Evolutionary conservation across 2,888 invertebrate species (phyloP).

Genomic region (Patella depressa): DNA sequence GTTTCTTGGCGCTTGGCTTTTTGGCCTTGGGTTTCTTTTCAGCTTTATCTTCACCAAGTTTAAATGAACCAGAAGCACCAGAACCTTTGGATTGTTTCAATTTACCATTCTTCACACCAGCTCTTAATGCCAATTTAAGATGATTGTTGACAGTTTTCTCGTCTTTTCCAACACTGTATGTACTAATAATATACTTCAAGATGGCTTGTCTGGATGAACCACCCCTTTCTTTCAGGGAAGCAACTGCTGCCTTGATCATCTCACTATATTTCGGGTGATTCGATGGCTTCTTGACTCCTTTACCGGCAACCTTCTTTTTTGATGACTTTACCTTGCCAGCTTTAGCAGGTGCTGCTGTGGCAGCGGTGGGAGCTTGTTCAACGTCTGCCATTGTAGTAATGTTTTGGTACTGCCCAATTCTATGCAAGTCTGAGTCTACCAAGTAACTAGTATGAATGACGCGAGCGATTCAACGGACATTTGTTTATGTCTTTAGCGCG

Average conservation of each 20-base stretch:
- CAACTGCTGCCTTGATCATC: conserved; percentile 68
- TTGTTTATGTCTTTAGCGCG: conserved; percentile 25
- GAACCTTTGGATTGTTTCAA: conserved; percentile 54
- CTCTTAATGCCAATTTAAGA: conserved; percentile 57
- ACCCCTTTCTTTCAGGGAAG: conserved; percentile 60
- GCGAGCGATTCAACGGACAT: not conserved
- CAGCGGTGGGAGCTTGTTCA: not conserved
- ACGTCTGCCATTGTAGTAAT: conserved; percentile 28
- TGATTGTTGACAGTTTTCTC: conserved; percentile 52
- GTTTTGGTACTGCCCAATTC: not conserved
- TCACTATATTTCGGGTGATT: conserved; percentile 55
- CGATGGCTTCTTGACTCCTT: conserved; percentile 47
- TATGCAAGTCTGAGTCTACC: not conserved
- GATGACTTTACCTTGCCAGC: conserved; percentile 30
- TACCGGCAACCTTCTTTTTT: conserved; percentile 39
- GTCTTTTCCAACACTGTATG: conserved; percentile 61
- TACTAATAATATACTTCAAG: conserved; percentile 64
- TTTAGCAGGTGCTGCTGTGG: conserved; percentile 15
- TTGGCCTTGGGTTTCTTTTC: conserved; percentile 29
- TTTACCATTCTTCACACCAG: conserved; percentile 52
- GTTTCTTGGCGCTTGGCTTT: conserved; percentile 21
- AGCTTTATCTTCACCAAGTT: conserved; percentile 27
- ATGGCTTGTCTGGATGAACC: conserved; percentile 70
- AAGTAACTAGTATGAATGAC: conserved; percentile 10
- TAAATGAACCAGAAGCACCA: conserved; percentile 41